Percentiles rank a stretch among this genome's conserved stretches.
These are phyloP conservation scores for Zosterops borbonicus DNA, from an alignment of 2,113 vertebrate species.

Conservation along the genomic window DNA sequence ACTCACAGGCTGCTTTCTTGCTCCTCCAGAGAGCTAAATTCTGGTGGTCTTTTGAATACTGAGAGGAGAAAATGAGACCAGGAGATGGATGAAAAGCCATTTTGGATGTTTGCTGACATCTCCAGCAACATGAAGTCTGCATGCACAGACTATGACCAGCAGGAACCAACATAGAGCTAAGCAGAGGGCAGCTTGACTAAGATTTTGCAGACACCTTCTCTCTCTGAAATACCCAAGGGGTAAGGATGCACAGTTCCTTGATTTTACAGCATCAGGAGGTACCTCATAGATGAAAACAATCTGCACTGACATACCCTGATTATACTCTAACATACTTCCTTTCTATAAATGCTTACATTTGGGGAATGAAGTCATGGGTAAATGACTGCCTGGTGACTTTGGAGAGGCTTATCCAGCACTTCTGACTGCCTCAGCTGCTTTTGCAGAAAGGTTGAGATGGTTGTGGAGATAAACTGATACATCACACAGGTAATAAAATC, in stretches of 20 bases:
- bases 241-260: not conserved
- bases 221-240: not conserved
- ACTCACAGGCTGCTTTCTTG: not conserved
- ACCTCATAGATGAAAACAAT: not conserved
- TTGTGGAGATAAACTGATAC: slow-evolving; percentile 17
- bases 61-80: not conserved
- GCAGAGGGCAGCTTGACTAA: not conserved
- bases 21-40: not conserved
- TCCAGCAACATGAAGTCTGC: not conserved
- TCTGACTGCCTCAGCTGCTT: not conserved
- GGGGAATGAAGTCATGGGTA: not conserved
- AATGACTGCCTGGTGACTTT: not conserved
- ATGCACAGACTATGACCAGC: not conserved
- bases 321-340: not conserved
- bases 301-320: not conserved
- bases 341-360: not conserved
- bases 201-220: not conserved
- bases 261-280: not conserved
- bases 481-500: slow-evolving; percentile 4
- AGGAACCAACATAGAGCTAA: not conserved
- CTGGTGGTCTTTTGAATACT: not conserved
- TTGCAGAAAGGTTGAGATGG: slow-evolving; percentile 7
- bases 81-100: not conserved
- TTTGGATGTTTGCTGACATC: not conserved
- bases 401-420: not conserved